phyloP scores from a whole-genome alignment of 37 sponge, comb jelly and placozoan genomes.

The Petrosia ficiformis region DNA sequence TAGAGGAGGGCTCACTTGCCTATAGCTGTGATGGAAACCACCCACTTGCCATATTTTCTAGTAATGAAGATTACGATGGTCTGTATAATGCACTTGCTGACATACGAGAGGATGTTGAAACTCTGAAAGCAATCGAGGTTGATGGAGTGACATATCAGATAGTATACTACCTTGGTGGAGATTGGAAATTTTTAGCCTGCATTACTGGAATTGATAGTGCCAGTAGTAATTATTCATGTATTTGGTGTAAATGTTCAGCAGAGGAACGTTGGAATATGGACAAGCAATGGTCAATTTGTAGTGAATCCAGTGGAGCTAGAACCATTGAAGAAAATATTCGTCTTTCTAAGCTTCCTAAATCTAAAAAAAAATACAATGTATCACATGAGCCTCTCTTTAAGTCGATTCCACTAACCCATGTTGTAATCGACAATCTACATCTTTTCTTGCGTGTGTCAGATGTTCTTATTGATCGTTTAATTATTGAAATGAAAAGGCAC shows the following conservation, averaged over 20 bases:
- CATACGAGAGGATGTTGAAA: conserved; percentile 8
- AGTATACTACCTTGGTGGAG: conserved; percentile 27
- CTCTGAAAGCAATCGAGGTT: not conserved
- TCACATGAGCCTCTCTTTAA: conserved; percentile 21
- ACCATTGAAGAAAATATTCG: conserved; percentile 18
- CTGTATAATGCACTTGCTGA: conserved; percentile 25
- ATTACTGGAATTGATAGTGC: conserved; percentile 35
- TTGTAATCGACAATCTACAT: conserved; percentile 37
- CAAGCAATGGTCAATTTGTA: conserved; percentile 20
- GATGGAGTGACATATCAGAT: conserved; percentile 1
- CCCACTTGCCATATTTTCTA: conserved; percentile 13
- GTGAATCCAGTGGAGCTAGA: conserved; percentile 22
- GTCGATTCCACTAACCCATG: conserved; percentile 19
- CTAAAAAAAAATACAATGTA: not conserved
- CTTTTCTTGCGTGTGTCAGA: conserved; percentile 33
- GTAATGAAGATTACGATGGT: conserved; percentile 22
- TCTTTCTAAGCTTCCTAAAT: not conserved
- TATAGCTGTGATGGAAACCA: conserved; percentile 24
- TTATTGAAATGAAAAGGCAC: conserved; percentile 9
- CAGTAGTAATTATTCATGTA: conserved; percentile 18
- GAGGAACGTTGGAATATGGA: conserved; percentile 4
- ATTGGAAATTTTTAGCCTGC: conserved; percentile 39
- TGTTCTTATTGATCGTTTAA: conserved; percentile 23
- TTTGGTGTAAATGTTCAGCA: conserved; percentile 41
- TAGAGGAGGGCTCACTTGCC: conserved; percentile 19